Evolutionary conservation across 2,888 invertebrate species (phyloP), one percentile per base, ranked within the genome.

Genomic region (Eupithecia inturbata): DNA sequence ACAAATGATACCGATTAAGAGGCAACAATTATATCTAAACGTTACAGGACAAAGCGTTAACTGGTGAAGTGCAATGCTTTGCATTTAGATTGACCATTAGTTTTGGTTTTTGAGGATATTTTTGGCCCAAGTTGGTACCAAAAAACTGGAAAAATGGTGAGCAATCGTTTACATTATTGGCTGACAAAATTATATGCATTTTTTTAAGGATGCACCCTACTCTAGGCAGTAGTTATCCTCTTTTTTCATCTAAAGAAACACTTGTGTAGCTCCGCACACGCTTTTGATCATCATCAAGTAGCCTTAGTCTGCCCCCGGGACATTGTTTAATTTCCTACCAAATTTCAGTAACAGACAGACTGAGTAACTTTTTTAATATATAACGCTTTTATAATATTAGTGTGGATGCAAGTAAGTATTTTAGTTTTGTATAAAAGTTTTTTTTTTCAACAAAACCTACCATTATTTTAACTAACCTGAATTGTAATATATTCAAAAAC

Each of bases 1-100:
- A 89, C 85, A 85, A 85, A 89, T 88, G 85, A 84, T 77, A 75
- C 79, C 85, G 86, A 90, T 89, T 90, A 89, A 85, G 80, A 82
- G 81, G 84, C 82, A 84, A 88, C 89, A 88, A 88, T 88, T 87
- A 88, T 83, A 84, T 85, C 82, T 84, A 78, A 79, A 80, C 78
- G 82, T 81, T 84, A 84, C 86, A 84, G 87, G 85, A 89, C 87
- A 87, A 87, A 84, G 85, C 84, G 81, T 82, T 84, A 84, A 84
- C 82, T 80, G 82, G 82, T 80, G 82, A 78, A 77, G 81, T 81
- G 72, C 73, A 76, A 75, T 79, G 67, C 77, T 76, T 76, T 79
- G 78, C 76, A 31, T 70, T 71, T 82, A 85, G 76, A 78, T 80
- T 80, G 81, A 62, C 83, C 72, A 82, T 73, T 41, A 26, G 1